Evolutionary conservation across 2,797 vertebrate genomes (phyloP).

Genomic region (Diplodus sargus): DNA sequence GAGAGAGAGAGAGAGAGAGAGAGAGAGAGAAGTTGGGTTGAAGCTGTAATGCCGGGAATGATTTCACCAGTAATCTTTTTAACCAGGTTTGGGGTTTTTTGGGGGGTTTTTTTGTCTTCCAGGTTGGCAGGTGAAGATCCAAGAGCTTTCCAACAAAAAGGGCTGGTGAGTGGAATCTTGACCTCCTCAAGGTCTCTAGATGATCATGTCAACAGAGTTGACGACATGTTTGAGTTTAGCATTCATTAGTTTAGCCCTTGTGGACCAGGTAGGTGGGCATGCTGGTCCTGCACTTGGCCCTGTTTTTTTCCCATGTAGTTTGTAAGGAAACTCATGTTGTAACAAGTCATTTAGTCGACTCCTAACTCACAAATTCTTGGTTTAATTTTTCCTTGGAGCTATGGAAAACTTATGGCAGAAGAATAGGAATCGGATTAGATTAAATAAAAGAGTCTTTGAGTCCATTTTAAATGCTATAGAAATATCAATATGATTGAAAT

Average conservation of each 20-base stretch:
- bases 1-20: no score
- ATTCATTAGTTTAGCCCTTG: not conserved
- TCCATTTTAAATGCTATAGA: not conserved
- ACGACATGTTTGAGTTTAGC: slow-evolving; percentile 31
- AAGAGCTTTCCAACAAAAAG: slow-evolving; percentile 93
- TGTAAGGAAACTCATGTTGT: slow-evolving; percentile 45
- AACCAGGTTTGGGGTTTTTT: not conserved
- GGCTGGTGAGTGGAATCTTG: slow-evolving; percentile 88
- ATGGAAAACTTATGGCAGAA: not conserved
- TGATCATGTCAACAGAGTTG: slow-evolving; percentile 7
- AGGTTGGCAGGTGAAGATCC: slow-evolving; percentile 93
- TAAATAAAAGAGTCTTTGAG: not conserved
- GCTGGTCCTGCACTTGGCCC: slow-evolving; percentile 32
- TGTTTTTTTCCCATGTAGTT: not conserved
- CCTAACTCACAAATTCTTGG: slow-evolving; percentile 37
- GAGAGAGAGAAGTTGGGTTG: not conserved
- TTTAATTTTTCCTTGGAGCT: slow-evolving; percentile 11
- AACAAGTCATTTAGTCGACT: slow-evolving; percentile 48
- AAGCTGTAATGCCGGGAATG: not conserved
- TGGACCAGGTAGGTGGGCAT: not conserved
- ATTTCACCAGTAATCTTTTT: not conserved
- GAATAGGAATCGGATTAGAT: not conserved
- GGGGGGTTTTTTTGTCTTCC: slow-evolving; percentile 25
- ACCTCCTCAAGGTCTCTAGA: not conserved
- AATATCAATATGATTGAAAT: no score